A percentile compares a stretch with the other conserved stretches of the same genome.
Conservation (phyloP, 1,140 invertebrate genomes). For the Drosophila orena region DNA sequence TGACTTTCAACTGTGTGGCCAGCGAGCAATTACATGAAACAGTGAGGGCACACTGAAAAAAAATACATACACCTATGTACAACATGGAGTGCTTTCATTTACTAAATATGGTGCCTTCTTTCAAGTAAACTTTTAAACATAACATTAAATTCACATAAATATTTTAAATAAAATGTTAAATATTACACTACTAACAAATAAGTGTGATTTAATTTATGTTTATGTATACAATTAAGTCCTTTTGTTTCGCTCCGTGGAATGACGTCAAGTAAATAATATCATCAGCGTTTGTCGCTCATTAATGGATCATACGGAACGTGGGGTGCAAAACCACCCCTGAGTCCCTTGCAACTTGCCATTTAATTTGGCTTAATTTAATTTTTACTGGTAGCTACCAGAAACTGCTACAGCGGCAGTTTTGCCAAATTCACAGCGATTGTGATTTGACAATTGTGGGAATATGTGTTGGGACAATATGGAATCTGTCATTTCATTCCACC, state of each 20-base stretch:
- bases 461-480: slow-evolving; percentile 59
- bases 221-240: not conserved
- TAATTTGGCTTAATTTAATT: slow-evolving; percentile 80
- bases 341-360: slow-evolving; percentile 45
- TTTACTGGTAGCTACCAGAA: slow-evolving; percentile 63
- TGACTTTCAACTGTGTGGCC: slow-evolving; percentile 76
- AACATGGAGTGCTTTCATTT: no score
- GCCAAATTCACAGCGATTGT: slow-evolving; percentile 42
- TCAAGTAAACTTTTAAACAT: no score
- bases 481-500: slow-evolving; percentile 42
- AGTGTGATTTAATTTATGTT: no score
- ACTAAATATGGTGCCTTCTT: not conserved
- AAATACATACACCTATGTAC: not conserved
- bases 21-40: slow-evolving; percentile 57
- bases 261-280: slow-evolving; percentile 69
- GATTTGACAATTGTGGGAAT: slow-evolving; percentile 80
- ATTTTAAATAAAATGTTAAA: no score
- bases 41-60: slow-evolving; percentile 15
- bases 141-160: no score
- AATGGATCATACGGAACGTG: slow-evolving; percentile 46
- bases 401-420: slow-evolving; percentile 10
- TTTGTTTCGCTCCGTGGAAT: not conserved
- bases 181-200: no score
- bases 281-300: slow-evolving; percentile 76
- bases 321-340: slow-evolving; percentile 25